Evolutionary conservation across 2,113 vertebrate species (phyloP).

Genomic region (Psilopogon haemacephalus): DNA sequence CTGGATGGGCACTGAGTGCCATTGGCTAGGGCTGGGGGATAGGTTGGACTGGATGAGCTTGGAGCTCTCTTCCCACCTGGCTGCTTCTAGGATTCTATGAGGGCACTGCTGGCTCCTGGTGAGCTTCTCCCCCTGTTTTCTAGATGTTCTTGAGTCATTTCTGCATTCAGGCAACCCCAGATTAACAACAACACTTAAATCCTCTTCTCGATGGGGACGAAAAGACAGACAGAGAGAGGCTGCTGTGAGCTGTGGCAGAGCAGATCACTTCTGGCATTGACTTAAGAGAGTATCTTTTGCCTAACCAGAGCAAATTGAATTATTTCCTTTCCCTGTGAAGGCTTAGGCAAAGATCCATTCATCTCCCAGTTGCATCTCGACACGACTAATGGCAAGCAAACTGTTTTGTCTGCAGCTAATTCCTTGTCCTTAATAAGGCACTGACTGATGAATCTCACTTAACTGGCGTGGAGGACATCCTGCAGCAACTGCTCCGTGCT

Average conservation of each 20-base stretch:
- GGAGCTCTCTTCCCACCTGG: too few relatives aligned
- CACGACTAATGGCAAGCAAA: conserved; percentile 39
- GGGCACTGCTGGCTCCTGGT: too few relatives aligned
- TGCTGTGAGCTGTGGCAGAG: background rate
- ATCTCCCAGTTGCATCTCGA: conserved; percentile 39
- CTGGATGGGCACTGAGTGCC: too few relatives aligned
- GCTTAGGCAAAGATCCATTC: background rate
- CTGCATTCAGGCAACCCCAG: background rate
- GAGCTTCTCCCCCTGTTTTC: too few relatives aligned
- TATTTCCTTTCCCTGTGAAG: conserved; percentile 30
- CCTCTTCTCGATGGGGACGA: background rate
- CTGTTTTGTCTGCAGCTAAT: conserved; percentile 20
- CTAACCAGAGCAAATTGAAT: conserved; percentile 33
- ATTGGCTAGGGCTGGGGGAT: too few relatives aligned
- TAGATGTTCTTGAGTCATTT: background rate
- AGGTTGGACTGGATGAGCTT: too few relatives aligned
- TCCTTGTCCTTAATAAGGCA: background rate
- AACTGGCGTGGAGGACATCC: conserved; percentile 15
- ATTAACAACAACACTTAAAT: conserved; percentile 23
- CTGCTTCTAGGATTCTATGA: too few relatives aligned
- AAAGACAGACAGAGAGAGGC: conserved; percentile 10
- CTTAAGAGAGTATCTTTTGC: conserved; percentile 3
- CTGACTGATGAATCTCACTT: conserved; percentile 50
- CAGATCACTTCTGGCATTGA: background rate
- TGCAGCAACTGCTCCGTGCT: conserved; percentile 3